These are phyloP conservation scores for Microctonus aethiopoides DNA, from an alignment of 2,888 invertebrate species.

Conservation along the genomic window DNA sequence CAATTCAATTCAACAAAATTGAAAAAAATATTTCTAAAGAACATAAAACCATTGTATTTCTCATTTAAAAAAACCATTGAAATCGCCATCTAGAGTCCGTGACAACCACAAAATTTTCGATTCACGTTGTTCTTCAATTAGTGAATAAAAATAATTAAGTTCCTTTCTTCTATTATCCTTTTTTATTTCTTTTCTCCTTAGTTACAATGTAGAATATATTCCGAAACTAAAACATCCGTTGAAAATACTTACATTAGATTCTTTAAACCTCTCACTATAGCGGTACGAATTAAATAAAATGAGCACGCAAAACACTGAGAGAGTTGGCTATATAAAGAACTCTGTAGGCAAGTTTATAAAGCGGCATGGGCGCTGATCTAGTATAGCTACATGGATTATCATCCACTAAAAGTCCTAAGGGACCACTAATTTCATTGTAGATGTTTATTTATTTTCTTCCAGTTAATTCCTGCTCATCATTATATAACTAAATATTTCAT, in stretches of 20 bases:
- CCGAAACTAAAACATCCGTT: not conserved
- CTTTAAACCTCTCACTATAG: conserved; percentile 12
- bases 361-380: not conserved
- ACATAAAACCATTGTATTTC: too few species aligned
- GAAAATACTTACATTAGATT: not conserved
- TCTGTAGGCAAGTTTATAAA: conserved; percentile 4
- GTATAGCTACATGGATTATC: not conserved
- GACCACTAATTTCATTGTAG: conserved; percentile 4
- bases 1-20: not conserved
- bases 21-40: conserved; percentile 5
- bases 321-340: not conserved
- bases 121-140: conserved; percentile 28
- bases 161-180: not conserved
- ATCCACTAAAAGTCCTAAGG: not conserved
- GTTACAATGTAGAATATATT: not conserved
- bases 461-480: not conserved
- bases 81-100: conserved; percentile 3
- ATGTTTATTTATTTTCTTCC: not conserved
- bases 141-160: conserved; percentile 21
- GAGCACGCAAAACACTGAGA: not conserved
- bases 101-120: conserved; percentile 12
- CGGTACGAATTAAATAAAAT: conserved; percentile 7
- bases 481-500: not conserved
- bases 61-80: not conserved
- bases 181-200: too few species aligned